Evolutionary conservation across 2,888 invertebrate genomes (phyloP).

Genomic region (Ferrisia virgata): DNA sequence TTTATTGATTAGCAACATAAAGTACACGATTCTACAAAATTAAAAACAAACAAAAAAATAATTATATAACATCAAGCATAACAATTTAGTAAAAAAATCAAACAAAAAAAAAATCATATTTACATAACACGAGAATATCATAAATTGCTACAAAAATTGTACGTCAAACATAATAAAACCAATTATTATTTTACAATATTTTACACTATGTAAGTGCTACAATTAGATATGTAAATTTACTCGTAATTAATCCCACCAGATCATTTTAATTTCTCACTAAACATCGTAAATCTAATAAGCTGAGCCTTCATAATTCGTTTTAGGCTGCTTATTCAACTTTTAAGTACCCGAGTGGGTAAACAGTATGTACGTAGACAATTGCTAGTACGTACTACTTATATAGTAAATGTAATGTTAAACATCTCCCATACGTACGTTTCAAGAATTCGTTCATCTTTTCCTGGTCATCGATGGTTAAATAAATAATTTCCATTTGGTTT

Average conservation of each 20-base stretch:
- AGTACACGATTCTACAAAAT: constrained; percentile 23
- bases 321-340: background rate
- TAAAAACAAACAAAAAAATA: constrained; percentile 16
- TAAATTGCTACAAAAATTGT: background rate
- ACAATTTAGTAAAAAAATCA: constrained; percentile 6
- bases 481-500: background rate
- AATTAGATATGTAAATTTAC: constrained; percentile 12
- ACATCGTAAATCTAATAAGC: constrained; percentile 11
- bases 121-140: background rate
- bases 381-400: background rate
- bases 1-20: constrained; percentile 11
- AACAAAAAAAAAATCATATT: background rate
- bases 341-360: background rate
- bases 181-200: background rate
- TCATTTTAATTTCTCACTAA: background rate
- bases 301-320: background rate
- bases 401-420: background rate
- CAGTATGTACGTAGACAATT: background rate
- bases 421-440: background rate
- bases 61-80: background rate
- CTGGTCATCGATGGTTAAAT: no score
- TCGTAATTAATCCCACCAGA: constrained; percentile 11
- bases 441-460: background rate
- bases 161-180: background rate
- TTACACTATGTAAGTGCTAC: background rate